These are phyloP conservation scores for Mormyrus proboscirostris DNA, from an alignment of 2,797 vertebrate genomes.

Conservation along the genomic window DNA sequence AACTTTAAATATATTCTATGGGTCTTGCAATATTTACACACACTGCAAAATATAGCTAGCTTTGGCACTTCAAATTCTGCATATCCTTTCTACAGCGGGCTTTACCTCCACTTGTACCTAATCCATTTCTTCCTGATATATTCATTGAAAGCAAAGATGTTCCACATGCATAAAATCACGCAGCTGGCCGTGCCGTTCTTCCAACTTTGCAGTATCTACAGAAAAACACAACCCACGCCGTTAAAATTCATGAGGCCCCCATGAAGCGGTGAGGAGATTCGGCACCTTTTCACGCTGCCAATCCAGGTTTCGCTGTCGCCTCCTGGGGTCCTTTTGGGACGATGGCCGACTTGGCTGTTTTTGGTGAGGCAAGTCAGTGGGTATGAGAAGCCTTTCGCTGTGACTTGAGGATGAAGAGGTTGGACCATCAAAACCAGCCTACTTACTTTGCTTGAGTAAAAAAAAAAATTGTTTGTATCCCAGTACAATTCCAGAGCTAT, in stretches of 20 bases:
- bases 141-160: conserved; percentile 56
- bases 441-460: not conserved
- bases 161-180: conserved; percentile 45
- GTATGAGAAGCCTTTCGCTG: not conserved
- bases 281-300: conserved; percentile 19
- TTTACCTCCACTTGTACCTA: conserved; percentile 39
- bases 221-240: conserved; percentile 48
- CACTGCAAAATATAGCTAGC: conserved; percentile 7
- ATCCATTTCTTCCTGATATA: conserved; percentile 46
- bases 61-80: conserved; percentile 19
- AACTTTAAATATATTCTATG: not conserved
- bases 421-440: not conserved
- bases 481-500: not conserved
- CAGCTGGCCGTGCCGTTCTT: conserved; percentile 42
- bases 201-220: conserved; percentile 49
- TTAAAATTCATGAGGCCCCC: conserved; percentile 61
- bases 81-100: conserved; percentile 36
- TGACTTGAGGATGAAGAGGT: not conserved
- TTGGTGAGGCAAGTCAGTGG: not conserved
- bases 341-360: not conserved
- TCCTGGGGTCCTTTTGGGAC: not conserved
- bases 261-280: conserved; percentile 38
- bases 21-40: not conserved
- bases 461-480: not conserved
- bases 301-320: not conserved